Percentiles rank a stretch among this genome's conserved stretches.
These are phyloP conservation scores for Philonicus albiceps DNA, from an alignment of 2,888 invertebrate species.

Conservation along the genomic window DNA sequence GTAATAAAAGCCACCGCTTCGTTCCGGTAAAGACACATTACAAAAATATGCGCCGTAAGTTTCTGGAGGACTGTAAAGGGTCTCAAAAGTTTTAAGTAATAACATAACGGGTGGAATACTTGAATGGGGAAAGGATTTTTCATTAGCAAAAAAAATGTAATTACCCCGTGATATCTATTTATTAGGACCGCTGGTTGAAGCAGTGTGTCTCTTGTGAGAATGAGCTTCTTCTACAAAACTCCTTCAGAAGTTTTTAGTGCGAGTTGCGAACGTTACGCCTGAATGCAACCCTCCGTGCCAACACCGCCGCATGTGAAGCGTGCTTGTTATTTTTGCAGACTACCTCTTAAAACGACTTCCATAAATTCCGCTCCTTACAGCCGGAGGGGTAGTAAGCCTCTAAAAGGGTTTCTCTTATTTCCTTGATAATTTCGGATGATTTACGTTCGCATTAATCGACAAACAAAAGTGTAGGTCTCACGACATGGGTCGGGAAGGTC, in stretches of 20 bases:
- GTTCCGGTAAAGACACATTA: background rate
- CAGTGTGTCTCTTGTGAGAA: background rate
- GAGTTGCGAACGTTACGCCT: background rate
- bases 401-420: background rate
- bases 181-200: background rate
- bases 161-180: background rate
- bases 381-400: background rate
- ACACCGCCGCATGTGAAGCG: background rate
- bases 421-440: background rate
- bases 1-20: background rate
- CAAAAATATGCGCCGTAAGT: background rate
- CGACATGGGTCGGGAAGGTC: background rate
- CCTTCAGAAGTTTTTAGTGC: background rate
- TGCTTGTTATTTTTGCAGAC: background rate
- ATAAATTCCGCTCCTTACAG: background rate
- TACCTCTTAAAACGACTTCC: background rate
- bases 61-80: background rate
- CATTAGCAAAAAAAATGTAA: background rate
- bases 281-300: background rate
- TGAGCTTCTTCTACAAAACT: background rate
- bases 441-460: background rate
- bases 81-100: background rate
- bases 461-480: background rate
- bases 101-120: background rate
- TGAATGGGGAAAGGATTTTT: background rate